These are phyloP conservation scores for Balaeniceps rex DNA, from an alignment of 2,113 vertebrate genomes.

Conservation along the genomic window DNA sequence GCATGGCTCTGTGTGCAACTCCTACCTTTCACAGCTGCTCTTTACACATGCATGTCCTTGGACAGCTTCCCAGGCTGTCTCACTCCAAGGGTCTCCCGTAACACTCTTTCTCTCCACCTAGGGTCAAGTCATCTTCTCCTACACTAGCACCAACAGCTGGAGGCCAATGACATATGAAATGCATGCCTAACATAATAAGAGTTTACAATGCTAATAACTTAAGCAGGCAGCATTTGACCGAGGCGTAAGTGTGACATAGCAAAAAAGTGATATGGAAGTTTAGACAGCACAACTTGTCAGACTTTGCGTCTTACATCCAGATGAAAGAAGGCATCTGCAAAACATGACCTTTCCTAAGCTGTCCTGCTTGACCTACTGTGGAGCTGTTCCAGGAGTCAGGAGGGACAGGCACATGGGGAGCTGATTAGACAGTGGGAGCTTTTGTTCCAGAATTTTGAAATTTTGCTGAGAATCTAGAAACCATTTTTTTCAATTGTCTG, in stretches of 20 bases:
- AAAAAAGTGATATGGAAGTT: neutral
- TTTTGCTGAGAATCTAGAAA: neutral
- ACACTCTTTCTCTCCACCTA: neutral
- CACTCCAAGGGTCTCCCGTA: neutral
- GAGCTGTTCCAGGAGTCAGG: neutral
- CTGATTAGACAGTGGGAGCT: neutral
- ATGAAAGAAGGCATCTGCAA: conserved; percentile 15
- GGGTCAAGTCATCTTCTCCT: neutral
- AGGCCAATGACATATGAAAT: conserved; percentile 51
- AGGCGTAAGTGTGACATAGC: neutral
- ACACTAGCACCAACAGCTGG: conserved; percentile 4
- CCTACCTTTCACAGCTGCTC: conserved; percentile 1
- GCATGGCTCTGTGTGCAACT: neutral
- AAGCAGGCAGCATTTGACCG: conserved; percentile 29
- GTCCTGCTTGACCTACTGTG: neutral
- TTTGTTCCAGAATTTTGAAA: neutral
- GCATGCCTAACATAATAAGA: neutral
- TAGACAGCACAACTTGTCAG: conserved; percentile 1
- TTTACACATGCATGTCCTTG: conserved; percentile 3
- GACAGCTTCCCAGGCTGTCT: conserved; percentile 31
- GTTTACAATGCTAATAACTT: conserved; percentile 57
- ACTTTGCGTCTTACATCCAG: neutral
- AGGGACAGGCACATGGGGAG: neutral
- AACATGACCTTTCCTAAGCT: neutral
- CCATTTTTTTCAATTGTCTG: neutral